Base-by-base conservation (phyloP, 35 echinoderm and acorn worm species). In the Ophioderma brevispina region DNA sequence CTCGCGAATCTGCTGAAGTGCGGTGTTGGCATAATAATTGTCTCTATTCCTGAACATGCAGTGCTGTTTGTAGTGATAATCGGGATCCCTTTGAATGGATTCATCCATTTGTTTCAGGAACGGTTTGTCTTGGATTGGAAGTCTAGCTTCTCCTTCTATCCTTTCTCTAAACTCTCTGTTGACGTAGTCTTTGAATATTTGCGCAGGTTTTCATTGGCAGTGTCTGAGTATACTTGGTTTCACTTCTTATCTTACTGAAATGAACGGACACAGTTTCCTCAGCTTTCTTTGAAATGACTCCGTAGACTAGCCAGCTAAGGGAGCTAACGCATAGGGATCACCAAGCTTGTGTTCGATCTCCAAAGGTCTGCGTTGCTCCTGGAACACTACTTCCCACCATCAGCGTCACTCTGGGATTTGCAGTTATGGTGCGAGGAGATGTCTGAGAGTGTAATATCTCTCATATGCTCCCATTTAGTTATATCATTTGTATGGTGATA, bases 151-250 rank as follows among this genome's bases (percentile, higher is more conserved):
- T 32, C 91, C 94, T 35, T 82, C 78, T 23, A 49, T 25, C 33
- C 89, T 75, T 59, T 88, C 89, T 36, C 79, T 93, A 37, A 87
- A 95, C 78, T 95, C 94, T 33, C 43, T 43, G 31, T 87, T 92
- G 8, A 52, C 46, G 46, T 52, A 52, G 21, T 52, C 46, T 52
- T 52, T 52, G 46, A 52, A 52, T 52, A 52, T 8, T 21, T 52
- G 46, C 46, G 8, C 46, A 52, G 21, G 46, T 11, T 52, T n/a
- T n/a, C n/a, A n/a, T 52, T 21, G 8, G 8, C 21, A 11, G 21
- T 52, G n/a, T 52, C 46, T 52, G 46, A 52, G 21, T 21, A 52
- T 21, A 52, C 21, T n/a, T n/a, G n/a, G 46, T 52, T 11, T 52
- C 46, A 52, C 46, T 11, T 8, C 8, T 52, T 8, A 21, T 52